These are phyloP conservation scores for Cardiocondyla obscurior DNA, from an alignment of 1,140 invertebrate genomes.

Conservation along the genomic window DNA sequence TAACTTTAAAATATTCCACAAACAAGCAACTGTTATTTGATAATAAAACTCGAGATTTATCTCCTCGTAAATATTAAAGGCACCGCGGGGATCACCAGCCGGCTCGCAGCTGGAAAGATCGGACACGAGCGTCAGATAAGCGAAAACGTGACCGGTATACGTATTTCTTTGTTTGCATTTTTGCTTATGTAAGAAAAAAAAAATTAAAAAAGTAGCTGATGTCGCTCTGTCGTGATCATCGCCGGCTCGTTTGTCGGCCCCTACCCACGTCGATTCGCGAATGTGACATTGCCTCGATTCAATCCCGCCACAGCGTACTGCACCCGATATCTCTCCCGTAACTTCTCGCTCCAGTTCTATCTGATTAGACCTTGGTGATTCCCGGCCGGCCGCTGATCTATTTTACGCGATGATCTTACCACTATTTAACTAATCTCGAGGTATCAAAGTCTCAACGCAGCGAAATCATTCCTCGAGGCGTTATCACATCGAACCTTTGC, in stretches of 20 bases:
- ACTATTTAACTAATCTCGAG: conserved; percentile 31
- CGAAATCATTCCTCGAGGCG: neutral
- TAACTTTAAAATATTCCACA: conserved; percentile 75
- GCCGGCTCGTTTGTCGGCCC: conserved; percentile 29
- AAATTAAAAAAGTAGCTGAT: conserved; percentile 39
- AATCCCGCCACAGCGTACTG: neutral
- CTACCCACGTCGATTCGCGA: conserved; percentile 39
- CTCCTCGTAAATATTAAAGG: conserved; percentile 63
- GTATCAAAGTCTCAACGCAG: conserved; percentile 1
- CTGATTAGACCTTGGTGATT: conserved; percentile 47
- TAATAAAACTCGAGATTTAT: conserved; percentile 66
- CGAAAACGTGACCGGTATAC: conserved; percentile 66
- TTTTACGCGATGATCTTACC: conserved; percentile 46
- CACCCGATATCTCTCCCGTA: conserved; percentile 32
- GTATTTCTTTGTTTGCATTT: conserved; percentile 10
- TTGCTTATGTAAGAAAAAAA: conserved; percentile 31
- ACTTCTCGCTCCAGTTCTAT: conserved; percentile 41
- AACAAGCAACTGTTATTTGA: conserved; percentile 28
- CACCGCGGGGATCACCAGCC: conserved; percentile 42
- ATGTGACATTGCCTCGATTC: conserved; percentile 8
- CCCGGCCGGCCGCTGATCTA: conserved; percentile 15
- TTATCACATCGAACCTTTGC: neutral
- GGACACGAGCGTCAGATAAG: conserved; percentile 61
- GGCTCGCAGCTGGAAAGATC: conserved; percentile 59
- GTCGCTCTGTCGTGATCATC: conserved; percentile 56